Base-by-base conservation (phyloP, 2,113 vertebrate genomes). In the Odontesthes bonariensis region DNA sequence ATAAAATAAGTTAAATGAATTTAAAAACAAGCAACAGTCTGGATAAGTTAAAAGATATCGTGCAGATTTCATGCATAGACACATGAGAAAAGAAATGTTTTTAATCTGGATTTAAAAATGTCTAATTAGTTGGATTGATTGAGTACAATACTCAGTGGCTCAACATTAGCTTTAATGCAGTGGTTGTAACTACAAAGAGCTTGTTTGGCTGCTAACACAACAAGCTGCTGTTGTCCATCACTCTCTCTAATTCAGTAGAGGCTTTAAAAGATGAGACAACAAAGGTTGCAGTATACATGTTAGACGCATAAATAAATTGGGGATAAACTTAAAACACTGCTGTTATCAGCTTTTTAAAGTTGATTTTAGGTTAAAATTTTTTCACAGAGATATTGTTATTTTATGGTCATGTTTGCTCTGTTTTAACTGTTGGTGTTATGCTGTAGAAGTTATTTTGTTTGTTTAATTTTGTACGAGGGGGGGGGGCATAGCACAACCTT, bases 141-240 rank as follows among this genome's bases (percentile, higher is more conserved):
- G 9, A 78, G 46, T 23, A 42, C 44, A 52, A 54, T 69, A 56
- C 66, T 72, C 71, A 57, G 7, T 3, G 6, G 53, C 33, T 31
- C 55, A 57, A 32, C 35, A 52, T 40, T 22, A 0, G 23, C 61
- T 68, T 65, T 53, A 51, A 47, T 5, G 52, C 69, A 38, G 20
- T 17, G n/a, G 9, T 23, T 35, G 54, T 19, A 31, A 47, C 60
- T 14, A 1, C 3, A 61, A 46, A 64, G 31, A 56, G 60, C 47
- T 74, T 68, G 35, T 69, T 76, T 72, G 22, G 10, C 65, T 38
- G 52, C 47, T 13, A 52, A 56, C 6, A 66, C 72, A 54, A 16
- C 38, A 17, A 56, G 57, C 60, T 71, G 51, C 40, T 64, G 61
- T 69, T 84, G 70, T 71, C 79, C 20, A 51, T 84, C 71, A 74